phyloP scores from a whole-genome alignment of 2,797 vertebrate species.

The Avahi laniger region DNA sequence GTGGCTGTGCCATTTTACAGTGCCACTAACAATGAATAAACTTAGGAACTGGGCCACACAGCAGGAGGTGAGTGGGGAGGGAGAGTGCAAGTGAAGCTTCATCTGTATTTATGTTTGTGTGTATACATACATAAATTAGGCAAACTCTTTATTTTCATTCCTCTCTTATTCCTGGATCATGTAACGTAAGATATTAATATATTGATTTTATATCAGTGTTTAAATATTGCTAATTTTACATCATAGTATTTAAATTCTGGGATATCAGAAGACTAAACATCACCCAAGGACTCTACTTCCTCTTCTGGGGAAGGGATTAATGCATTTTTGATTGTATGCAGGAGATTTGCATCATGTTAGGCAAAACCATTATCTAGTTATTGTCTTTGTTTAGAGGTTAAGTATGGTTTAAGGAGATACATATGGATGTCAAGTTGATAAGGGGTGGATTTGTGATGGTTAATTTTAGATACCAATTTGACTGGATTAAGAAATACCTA shows the following conservation, averaged over 20 bases:
- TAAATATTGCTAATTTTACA: neutral
- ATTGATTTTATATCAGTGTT: neutral
- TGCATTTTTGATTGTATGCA: neutral
- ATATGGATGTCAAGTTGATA: neutral
- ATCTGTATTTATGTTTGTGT: neutral
- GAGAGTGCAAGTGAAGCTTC: no score
- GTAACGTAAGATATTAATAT: neutral
- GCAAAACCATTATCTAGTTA: neutral
- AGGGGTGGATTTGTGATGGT: neutral
- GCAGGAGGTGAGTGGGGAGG: no score
- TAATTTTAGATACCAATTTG: neutral
- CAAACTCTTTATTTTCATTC: neutral
- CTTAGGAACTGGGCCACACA: no score
- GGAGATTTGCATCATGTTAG: no score
- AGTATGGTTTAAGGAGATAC: neutral
- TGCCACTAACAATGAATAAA: neutral
- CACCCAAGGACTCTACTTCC: neutral
- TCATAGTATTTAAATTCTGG: neutral
- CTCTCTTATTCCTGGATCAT: neutral
- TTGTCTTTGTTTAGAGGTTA: neutral
- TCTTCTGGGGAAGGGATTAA: neutral
- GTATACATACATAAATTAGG: neutral
- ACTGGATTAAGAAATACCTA: neutral
- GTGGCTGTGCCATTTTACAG: neutral
- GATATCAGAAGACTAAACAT: neutral